Base-by-base conservation (phyloP, 2,113 vertebrate species). In the Coracopsis vasa region DNA sequence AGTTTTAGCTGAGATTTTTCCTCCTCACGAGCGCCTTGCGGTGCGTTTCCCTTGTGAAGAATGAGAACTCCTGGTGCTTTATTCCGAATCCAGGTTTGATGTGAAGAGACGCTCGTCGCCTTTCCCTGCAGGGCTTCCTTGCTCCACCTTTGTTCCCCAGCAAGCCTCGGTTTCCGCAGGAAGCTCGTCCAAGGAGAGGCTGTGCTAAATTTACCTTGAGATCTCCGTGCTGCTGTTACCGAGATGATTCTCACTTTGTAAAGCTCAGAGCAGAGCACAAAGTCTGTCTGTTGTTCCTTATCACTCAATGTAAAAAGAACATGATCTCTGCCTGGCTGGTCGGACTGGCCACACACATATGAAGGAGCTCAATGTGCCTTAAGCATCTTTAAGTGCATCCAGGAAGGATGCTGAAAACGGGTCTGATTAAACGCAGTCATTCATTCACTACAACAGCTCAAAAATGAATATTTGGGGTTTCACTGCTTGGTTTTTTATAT, bases 21-120 rank as follows among this genome's bases (percentile, higher is more conserved):
- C 47, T 23, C 69, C 39, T 62, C 1, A 0, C 0, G 0, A 70
- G 35, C 33, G 0, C 66, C 86, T 66, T 27, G 33, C 0, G 0
- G 12, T 29, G 51, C 7, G 0, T 61, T 92, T 48, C 23, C 60
- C 39, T 21, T 17, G n/a, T 29, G 54, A 15, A 15, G 51, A 54
- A 25, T 1, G 2, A 39, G 7, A 45, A 2, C 8, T 3, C 1
- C 7, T 0, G 15, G 8, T 39, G 60, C 12, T 9, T 86, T 44
- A 0, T 39, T 20, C 24, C 6, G 9, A 70, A 23, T 4, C 11
- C 20, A 3, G 64, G 20, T 82, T 56, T 62, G 11, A 1, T 60
- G 18, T 21, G 50, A 27, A 17, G 65, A 48, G 47, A 14, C 33
- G 1, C 16, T 13, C 0, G 4, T 42, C 28, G 6, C 20, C 3